Base-by-base conservation (phyloP, 2,113 vertebrate species). In the Turnix velox region DNA sequence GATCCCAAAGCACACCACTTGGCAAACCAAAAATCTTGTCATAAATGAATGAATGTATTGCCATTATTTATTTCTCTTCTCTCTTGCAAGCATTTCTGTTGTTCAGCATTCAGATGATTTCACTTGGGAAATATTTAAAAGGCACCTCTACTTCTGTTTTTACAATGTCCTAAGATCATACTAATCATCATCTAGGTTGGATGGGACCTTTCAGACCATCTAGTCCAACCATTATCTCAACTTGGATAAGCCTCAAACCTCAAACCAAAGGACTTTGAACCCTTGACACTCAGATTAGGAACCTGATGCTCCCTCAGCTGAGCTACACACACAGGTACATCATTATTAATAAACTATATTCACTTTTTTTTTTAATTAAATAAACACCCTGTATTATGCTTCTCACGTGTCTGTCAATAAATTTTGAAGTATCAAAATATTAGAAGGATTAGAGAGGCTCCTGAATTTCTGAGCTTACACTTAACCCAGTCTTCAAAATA, bases 401-500 rank as follows among this genome's bases (percentile, higher is more conserved):
- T 81, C 65, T 88, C 20, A 63, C 58, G 57, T 93, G 20, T 69
- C 52, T 92, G 87, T 88, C 42, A 95, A 93, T 82, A 95, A 30
- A 87, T 43, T 91, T 25, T 93, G 65, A 75, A 96, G 57, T 88
- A 88, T 69, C 69, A 88, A 95, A 95, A 94, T 84, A 88, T 48
- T 69, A 89, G 74, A 66, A 72, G 57, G 25, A 90, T 80, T 75
- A 92, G 84, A 84, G 84, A 92, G 57, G 43, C 39, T 92, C 33
- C 75, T 82, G 77, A 76, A 96, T 89, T 96, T 88, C 54, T 84
- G 45, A 66, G 30, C 6, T 88, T 73, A 72, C 40, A 78, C 55
- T 94, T 92, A 88, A 86, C 49, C 40, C 55, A 69, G 35, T 55
- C 55, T 95, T 95, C 69, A 95, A 94, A 96, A 79, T 79, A 75